phyloP scores from a whole-genome alignment of 37 sponge, comb jelly and placozoan genomes.

The Oopsacas minuta region DNA sequence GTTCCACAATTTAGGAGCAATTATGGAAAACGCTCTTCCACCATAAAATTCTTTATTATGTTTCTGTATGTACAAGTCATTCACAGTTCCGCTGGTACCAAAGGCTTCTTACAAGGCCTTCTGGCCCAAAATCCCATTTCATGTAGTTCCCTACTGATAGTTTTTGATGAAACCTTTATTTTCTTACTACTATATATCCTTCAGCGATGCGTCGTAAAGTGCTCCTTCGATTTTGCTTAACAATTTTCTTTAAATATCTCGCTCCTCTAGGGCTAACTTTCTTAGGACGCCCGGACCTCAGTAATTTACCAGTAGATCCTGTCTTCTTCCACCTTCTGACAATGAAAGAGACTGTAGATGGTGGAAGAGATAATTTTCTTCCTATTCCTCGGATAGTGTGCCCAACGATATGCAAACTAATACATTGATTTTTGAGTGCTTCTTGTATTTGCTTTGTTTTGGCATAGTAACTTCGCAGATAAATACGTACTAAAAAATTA shows the following conservation, averaged over 20 bases:
- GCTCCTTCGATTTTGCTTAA: background rate
- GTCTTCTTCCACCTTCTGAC: background rate
- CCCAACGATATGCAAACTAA: background rate
- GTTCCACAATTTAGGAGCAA: too few species aligned
- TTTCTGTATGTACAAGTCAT: too few species aligned
- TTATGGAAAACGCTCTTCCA: too few species aligned
- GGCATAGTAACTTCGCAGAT: too few species aligned
- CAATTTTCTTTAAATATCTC: background rate
- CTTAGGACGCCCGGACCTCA: background rate
- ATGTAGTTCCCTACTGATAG: background rate
- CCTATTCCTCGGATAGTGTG: background rate
- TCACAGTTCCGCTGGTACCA: background rate
- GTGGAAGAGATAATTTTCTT: background rate
- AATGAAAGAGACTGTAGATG: background rate
- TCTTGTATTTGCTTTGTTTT: background rate
- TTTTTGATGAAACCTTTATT: background rate
- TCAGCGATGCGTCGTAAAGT: background rate
- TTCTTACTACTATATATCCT: background rate
- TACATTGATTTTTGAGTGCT: background rate
- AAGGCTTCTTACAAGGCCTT: background rate
- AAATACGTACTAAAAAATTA: too few species aligned
- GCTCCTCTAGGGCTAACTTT: background rate
- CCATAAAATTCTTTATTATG: too few species aligned
- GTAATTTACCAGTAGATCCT: background rate
- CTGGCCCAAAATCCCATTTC: background rate